Percentiles rank a stretch among this genome's conserved stretches.
Conservation (phyloP, 2,888 invertebrate species). For the Tuberolachnus salignus region DNA sequence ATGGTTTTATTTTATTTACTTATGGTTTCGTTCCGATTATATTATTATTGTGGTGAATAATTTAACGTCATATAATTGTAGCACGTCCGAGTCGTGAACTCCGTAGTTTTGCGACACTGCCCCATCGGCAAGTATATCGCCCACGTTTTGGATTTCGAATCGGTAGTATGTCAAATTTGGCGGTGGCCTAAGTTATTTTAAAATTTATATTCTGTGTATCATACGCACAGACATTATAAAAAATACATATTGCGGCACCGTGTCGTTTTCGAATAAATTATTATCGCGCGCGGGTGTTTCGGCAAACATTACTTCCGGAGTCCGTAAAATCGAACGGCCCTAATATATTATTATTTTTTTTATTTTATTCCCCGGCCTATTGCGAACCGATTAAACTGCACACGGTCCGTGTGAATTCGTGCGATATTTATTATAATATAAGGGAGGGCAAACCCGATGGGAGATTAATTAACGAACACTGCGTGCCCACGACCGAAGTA, state of each 20-base stretch:
- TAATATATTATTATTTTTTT: not conserved
- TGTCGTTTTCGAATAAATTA: not conserved
- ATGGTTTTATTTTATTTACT: too few relatives aligned
- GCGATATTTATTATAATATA: slow-evolving; percentile 17
- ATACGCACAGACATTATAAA: too few relatives aligned
- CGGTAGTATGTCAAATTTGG: too few relatives aligned
- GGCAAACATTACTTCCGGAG: too few relatives aligned
- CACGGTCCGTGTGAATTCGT: too few relatives aligned
- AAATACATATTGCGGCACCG: not conserved
- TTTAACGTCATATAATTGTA: too few relatives aligned
- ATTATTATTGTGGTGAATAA: too few relatives aligned
- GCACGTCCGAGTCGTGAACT: too few relatives aligned
- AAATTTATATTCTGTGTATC: not conserved
- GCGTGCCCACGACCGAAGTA: slow-evolving; percentile 30
- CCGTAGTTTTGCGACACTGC: too few relatives aligned
- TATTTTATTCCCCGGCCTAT: not conserved
- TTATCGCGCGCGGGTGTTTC: not conserved
- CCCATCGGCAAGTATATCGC: too few relatives aligned
- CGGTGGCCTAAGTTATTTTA: not conserved
- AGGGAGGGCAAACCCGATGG: slow-evolving; percentile 7
- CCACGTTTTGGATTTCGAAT: too few relatives aligned
- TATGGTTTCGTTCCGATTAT: too few relatives aligned
- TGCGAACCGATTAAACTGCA: slow-evolving; percentile 19
- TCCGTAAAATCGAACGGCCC: not conserved
- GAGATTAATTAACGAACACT: slow-evolving; percentile 49